Conservation (phyloP, 2,113 vertebrate genomes). For the Corydoras sp. region DNA sequence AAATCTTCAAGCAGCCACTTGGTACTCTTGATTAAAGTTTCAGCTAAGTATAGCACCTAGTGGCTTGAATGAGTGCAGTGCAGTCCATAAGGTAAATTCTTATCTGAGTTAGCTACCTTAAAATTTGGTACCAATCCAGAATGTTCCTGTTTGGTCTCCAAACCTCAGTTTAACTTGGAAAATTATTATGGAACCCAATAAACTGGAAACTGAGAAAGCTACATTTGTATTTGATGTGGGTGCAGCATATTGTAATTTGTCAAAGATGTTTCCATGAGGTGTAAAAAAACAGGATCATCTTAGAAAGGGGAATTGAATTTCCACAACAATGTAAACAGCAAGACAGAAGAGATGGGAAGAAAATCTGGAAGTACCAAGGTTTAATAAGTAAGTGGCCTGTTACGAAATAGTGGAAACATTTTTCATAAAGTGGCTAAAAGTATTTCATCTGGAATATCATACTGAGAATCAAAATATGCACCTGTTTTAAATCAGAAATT, state of each 20-base stretch:
- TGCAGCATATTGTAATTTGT: constrained; percentile 29
- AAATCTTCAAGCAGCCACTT: no score
- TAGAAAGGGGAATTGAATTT: constrained; percentile 33
- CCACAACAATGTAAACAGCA: neutral
- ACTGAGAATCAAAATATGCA: constrained; percentile 8
- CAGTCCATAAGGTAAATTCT: constrained; percentile 30
- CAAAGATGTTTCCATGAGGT: constrained; percentile 25
- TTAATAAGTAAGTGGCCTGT: constrained; percentile 32
- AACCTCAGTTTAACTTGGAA: constrained; percentile 42
- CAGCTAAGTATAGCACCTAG: no score
- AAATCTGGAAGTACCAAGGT: constrained; percentile 5
- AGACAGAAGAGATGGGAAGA: constrained; percentile 24
- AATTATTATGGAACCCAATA: constrained; percentile 16
- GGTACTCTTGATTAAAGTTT: no score
- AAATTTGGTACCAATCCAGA: constrained; percentile 36
- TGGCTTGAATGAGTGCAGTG: constrained; percentile 1
- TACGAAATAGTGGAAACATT: constrained; percentile 27
- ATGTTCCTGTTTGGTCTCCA: constrained; percentile 37
- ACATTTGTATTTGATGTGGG: constrained; percentile 35
- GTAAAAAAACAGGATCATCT: constrained; percentile 16
- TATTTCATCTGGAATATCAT: constrained; percentile 29
- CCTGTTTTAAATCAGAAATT: constrained; percentile 41
- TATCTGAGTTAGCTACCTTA: constrained; percentile 33
- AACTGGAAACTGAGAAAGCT: constrained; percentile 21
- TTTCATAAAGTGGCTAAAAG: constrained; percentile 20